Percentiles rank a stretch among this genome's conserved stretches.
Evolutionary conservation across 2,113 vertebrate species (phyloP).

Genomic region (Sterrhoptilus dennistouni): DNA sequence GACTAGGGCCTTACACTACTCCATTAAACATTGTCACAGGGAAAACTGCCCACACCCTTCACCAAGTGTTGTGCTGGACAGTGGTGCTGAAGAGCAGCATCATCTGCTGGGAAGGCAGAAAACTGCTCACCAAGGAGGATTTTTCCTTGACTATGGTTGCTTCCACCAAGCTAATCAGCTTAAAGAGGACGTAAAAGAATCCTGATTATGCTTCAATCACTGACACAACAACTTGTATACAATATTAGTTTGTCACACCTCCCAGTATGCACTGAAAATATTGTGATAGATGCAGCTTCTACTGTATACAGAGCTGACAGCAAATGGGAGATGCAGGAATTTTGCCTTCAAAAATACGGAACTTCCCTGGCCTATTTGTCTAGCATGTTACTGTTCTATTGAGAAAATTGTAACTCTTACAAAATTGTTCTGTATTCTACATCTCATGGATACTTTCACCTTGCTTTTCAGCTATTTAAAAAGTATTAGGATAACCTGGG

Average conservation of each 20-base stretch:
- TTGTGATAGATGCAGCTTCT: slow-evolving; percentile 21
- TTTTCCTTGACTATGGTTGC: not conserved
- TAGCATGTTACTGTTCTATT: not conserved
- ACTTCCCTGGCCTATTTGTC: not conserved
- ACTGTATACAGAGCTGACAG: slow-evolving; percentile 13
- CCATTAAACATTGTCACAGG: not conserved
- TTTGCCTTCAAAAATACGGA: not conserved
- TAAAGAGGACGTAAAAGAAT: not conserved
- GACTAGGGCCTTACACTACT: not conserved
- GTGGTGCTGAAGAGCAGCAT: not conserved
- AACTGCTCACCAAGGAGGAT: not conserved
- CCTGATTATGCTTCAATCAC: not conserved
- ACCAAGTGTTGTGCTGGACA: not conserved
- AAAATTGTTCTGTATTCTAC: not conserved
- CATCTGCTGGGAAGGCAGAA: not conserved
- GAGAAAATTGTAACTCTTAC: not conserved
- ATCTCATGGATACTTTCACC: not conserved
- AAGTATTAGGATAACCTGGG: not conserved
- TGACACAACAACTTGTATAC: slow-evolving; percentile 29
- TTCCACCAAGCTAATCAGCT: not conserved
- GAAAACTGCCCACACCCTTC: not conserved
- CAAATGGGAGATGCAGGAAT: not conserved
- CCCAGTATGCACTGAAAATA: slow-evolving; percentile 21
- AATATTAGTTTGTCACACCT: slow-evolving; percentile 46
- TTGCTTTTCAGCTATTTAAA: not conserved